Conservation (phyloP, 1,140 invertebrate species). For the Drosophila trapezifrons region DNA sequence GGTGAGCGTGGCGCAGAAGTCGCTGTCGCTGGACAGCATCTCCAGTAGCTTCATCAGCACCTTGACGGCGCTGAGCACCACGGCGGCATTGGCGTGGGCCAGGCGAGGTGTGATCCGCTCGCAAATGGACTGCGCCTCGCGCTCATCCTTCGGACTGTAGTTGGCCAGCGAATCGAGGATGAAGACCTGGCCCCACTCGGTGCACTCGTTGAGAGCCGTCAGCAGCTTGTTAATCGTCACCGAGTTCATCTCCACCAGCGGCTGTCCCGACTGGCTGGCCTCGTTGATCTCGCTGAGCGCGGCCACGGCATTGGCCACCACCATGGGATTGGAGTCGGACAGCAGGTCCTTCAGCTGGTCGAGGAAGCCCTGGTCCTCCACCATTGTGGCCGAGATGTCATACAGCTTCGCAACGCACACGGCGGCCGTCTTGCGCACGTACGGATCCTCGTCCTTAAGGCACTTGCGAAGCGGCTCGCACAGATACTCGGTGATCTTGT, state of each 20-base stretch:
- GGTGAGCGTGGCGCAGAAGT: slow-evolving; percentile 96
- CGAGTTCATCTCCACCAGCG: slow-evolving; percentile 97
- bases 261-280: slow-evolving; percentile 95
- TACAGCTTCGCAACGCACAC: slow-evolving; percentile 99
- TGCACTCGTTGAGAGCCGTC: slow-evolving; percentile 99
- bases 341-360: slow-evolving; percentile 98
- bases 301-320: slow-evolving; percentile 99
- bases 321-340: slow-evolving; percentile 99
- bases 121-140: slow-evolving; percentile 99
- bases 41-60: slow-evolving; percentile 99
- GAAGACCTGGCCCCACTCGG: slow-evolving; percentile 99
- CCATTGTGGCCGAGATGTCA: slow-evolving; percentile 98
- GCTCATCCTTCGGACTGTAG: slow-evolving; percentile 98
- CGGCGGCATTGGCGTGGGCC: slow-evolving; percentile 99
- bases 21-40: slow-evolving; percentile 95
- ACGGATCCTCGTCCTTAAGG: slow-evolving; percentile 99
- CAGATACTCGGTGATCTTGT: slow-evolving; percentile 99
- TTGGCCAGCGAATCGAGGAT: slow-evolving; percentile 99
- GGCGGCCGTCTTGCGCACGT: slow-evolving; percentile 99
- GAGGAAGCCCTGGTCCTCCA: slow-evolving; percentile 94
- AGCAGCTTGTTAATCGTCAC: slow-evolving; percentile 99
- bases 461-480: slow-evolving; percentile 99
- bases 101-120: slow-evolving; percentile 98
- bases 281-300: slow-evolving; percentile 99
- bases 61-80: slow-evolving; percentile 99